These are phyloP conservation scores for Erinaceus europaeus DNA, from an alignment of 2,113 vertebrate species.

Conservation along the genomic window DNA sequence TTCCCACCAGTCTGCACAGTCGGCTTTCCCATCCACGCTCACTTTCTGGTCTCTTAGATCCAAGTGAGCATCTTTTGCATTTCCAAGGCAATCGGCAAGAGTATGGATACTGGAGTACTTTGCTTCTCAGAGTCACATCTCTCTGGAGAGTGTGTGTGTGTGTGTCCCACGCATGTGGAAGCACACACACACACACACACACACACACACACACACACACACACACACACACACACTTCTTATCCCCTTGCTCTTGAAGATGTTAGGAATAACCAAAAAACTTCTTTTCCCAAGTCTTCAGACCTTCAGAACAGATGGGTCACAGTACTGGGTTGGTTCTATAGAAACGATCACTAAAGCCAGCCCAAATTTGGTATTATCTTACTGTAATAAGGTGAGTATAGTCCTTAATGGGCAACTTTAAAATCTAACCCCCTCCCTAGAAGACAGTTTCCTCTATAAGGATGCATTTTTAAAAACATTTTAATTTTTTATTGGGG, in stretches of 20 bases:
- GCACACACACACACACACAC: too few relatives aligned
- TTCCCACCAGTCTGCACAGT: not conserved
- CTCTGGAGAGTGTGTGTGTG: not conserved
- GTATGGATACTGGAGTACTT: not conserved
- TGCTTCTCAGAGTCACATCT: not conserved
- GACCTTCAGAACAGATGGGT: not conserved
- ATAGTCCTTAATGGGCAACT: not conserved
- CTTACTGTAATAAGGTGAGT: too few relatives aligned
- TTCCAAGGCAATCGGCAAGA: not conserved
- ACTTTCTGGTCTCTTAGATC: not conserved
- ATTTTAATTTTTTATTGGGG: too few relatives aligned
- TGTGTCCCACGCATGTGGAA: too few relatives aligned
- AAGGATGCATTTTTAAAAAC: not conserved
- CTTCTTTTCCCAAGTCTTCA: not conserved
- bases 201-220: too few relatives aligned
- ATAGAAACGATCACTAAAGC: not conserved
- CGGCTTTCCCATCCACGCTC: accelerated
- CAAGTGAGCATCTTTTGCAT: not conserved
- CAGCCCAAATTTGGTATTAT: not conserved
- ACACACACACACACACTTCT: too few relatives aligned
- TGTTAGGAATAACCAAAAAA: not conserved
- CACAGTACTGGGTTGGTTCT: not conserved
- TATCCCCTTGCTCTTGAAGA: not conserved
- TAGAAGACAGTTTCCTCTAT: not conserved
- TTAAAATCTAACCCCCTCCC: not conserved